Conservation (phyloP, 2,888 invertebrate species). For the Ectemnius lituratus region DNA sequence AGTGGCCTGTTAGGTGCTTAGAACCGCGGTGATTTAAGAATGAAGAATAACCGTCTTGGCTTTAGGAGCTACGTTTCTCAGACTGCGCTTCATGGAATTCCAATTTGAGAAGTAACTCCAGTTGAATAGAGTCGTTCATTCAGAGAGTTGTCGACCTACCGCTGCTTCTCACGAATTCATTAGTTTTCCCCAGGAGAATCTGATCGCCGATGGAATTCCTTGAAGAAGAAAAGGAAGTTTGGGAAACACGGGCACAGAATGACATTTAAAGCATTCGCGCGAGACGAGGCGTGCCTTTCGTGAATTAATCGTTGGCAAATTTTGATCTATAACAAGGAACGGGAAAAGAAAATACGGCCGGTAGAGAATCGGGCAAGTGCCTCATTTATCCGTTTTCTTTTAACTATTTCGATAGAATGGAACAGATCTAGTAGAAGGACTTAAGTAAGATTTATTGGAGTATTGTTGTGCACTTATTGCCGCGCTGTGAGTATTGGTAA, state of each 20-base stretch:
- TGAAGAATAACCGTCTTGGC: slow-evolving; percentile 32
- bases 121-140: not conserved
- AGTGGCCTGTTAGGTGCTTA: slow-evolving; percentile 77
- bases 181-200: not conserved
- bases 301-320: slow-evolving; percentile 75
- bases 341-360: slow-evolving; percentile 48
- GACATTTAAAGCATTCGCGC: slow-evolving; percentile 73
- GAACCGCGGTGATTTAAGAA: slow-evolving; percentile 56
- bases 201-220: slow-evolving; percentile 7
- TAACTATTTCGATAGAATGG: slow-evolving; percentile 48
- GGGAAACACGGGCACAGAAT: slow-evolving; percentile 43
- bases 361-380: slow-evolving; percentile 72
- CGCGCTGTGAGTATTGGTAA: slow-evolving; percentile 64
- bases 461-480: slow-evolving; percentile 66
- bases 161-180: not conserved
- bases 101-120: not conserved
- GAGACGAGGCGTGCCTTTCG: slow-evolving; percentile 77
- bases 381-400: slow-evolving; percentile 70
- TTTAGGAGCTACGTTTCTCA: slow-evolving; percentile 31
- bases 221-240: slow-evolving; percentile 26
- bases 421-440: slow-evolving; percentile 48
- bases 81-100: not conserved
- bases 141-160: not conserved
- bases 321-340: slow-evolving; percentile 66
- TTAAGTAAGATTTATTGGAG: slow-evolving; percentile 65